Conservation (phyloP, 2,797 vertebrate species). For the Smutsia gigantea region DNA sequence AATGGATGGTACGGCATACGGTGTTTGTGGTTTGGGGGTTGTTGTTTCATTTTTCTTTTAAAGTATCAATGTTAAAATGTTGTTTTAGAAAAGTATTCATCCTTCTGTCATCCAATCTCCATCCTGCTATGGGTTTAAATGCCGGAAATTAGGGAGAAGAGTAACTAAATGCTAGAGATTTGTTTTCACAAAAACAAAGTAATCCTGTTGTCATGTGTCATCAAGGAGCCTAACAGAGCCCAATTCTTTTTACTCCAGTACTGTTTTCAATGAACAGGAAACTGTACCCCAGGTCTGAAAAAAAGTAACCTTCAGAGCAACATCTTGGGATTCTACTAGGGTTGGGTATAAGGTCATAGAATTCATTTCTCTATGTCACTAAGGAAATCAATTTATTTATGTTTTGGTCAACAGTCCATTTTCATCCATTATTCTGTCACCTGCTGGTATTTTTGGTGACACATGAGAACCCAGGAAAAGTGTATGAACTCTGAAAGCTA, state of each 20-base stretch:
- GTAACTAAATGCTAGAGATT: neutral
- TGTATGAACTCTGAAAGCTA: neutral
- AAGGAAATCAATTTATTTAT: neutral
- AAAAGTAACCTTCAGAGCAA: neutral
- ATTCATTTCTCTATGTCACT: neutral
- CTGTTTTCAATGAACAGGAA: neutral
- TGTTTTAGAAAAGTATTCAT: neutral
- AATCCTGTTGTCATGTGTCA: neutral
- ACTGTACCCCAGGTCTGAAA: neutral
- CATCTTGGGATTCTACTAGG: neutral
- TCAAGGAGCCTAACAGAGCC: neutral
- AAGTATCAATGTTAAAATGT: conserved; percentile 12
- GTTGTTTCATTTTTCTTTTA: conserved; percentile 16
- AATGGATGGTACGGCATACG: neutral
- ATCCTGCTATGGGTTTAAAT: neutral
- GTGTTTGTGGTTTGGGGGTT: neutral
- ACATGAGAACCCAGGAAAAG: neutral
- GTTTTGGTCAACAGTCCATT: neutral
- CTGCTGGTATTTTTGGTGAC: conserved; percentile 33
- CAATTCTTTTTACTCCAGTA: neutral
- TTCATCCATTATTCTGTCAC: neutral
- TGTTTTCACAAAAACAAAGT: conserved; percentile 34
- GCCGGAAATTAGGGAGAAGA: neutral
- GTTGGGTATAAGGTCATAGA: neutral
- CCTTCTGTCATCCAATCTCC: neutral